Evolutionary conservation across 2,888 invertebrate genomes (phyloP), one percentile per base, ranked within the genome.

Genomic region (Nowickia ferox): DNA sequence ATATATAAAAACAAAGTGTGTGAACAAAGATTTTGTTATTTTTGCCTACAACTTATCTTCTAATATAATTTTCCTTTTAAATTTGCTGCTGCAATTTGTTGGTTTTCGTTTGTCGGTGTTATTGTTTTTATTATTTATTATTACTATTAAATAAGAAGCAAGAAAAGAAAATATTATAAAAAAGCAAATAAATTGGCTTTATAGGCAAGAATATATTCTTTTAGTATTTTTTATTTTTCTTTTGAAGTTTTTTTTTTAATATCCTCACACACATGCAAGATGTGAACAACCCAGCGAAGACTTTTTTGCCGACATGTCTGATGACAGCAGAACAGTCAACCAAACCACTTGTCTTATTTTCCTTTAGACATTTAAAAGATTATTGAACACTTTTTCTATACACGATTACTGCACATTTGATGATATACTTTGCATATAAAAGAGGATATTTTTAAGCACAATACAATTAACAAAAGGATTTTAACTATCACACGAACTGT

Each of bases 101-200:
- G 30, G 66, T 53, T 84, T 71, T 53, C 42, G 59, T 48, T 77
- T 71, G 68, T 63, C 46, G 48, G 48, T 72, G 63, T 57, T 55
- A 66, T 72, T 65, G 65, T 57, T 46, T 72, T 65, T 80, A 81
- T 74, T 75, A 72, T 65, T 30, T 48, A 48, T 11, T 72, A 61
- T 59, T 57, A 57, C 48, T 66, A 57, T 63, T 74, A 61, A 68
- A 53, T 68, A 81, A 68, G 65, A 22, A 68, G 42, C 19, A 22
- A 17, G 17, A 15, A 69, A 9, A 22, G 17, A 38, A 9, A 42
- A 48, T 30, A 30, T 4, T 57, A 9, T 57, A 19, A 19, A 44
- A 63, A 44, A 13, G 8, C 51, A 74, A 68, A 71, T 71, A 86
- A 82, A 84, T 78, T 84, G 81, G 75, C 75, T 65, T 84, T 65